Conservation (phyloP, 2,888 invertebrate species). For the Epirrhoe alternata region DNA sequence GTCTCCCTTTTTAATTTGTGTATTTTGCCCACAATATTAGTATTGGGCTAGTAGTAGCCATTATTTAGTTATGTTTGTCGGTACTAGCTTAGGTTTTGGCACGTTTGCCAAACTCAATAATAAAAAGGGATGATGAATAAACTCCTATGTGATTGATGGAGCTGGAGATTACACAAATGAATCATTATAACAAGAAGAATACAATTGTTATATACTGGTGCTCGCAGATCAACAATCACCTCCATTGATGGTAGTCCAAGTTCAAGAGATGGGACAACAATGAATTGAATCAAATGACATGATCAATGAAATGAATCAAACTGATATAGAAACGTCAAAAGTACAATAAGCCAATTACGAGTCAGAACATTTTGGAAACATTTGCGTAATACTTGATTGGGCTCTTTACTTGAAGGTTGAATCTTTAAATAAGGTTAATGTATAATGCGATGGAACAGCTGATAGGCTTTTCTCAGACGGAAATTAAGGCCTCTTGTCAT, state of each 20-base stretch:
- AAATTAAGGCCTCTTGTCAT: constrained; percentile 6
- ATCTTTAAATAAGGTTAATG: constrained; percentile 2
- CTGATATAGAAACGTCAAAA: constrained; percentile 40
- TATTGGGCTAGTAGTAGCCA: no score
- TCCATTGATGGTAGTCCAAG: constrained; percentile 33
- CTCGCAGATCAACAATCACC: constrained; percentile 15
- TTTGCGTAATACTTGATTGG: constrained; percentile 33
- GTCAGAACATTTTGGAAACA: constrained; percentile 42
- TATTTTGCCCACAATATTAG: no score
- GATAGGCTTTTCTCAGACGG: background rate
- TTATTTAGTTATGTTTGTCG: no score
- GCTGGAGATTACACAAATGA: constrained; percentile 13
- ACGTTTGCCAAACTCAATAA: no score
- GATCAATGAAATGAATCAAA: constrained; percentile 27
- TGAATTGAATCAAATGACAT: constrained; percentile 41
- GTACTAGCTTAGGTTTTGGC: no score
- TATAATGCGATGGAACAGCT: background rate
- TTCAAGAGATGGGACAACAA: constrained; percentile 44
- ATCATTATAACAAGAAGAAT: constrained; percentile 11
- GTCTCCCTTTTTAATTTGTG: no score
- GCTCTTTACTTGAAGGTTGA: constrained; percentile 21
- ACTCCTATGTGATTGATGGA: background rate
- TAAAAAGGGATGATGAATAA: no score
- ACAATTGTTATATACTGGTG: constrained; percentile 9
- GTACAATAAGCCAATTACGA: constrained; percentile 50